phyloP scores from a whole-genome alignment of 2,797 vertebrate genomes.

The Trachops cirrhosus region DNA sequence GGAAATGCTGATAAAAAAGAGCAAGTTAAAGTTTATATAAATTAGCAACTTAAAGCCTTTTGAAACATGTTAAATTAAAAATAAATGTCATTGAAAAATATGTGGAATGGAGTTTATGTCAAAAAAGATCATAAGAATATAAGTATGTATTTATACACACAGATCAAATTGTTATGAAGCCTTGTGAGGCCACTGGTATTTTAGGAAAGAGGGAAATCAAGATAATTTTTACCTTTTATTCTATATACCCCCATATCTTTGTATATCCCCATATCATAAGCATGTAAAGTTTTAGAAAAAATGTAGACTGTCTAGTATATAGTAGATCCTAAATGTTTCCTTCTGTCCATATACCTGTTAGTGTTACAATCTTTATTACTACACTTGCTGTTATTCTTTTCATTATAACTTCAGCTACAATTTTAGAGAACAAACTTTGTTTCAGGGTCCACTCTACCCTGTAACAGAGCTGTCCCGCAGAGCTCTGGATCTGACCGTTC shows the following conservation, averaged over 20 bases:
- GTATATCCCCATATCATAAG: too few species aligned
- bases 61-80: neutral
- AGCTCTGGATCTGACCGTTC: neutral
- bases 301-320: neutral
- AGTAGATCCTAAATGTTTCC: neutral
- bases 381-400: neutral
- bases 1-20: neutral
- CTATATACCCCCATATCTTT: neutral
- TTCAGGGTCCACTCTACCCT: neutral
- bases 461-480: neutral
- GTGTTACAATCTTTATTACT: neutral
- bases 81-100: neutral
- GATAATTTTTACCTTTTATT: neutral
- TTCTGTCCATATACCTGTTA: neutral
- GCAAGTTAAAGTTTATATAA: neutral
- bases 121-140: neutral
- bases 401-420: neutral
- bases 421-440: slow-evolving; percentile 24
- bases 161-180: neutral
- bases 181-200: neutral
- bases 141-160: neutral
- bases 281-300: neutral
- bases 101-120: neutral
- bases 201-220: neutral
- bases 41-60: neutral